Percentiles rank a stretch among this genome's conserved stretches.
phyloP scores from a whole-genome alignment of 2,888 invertebrate genomes.

The Dasypolia templi region DNA sequence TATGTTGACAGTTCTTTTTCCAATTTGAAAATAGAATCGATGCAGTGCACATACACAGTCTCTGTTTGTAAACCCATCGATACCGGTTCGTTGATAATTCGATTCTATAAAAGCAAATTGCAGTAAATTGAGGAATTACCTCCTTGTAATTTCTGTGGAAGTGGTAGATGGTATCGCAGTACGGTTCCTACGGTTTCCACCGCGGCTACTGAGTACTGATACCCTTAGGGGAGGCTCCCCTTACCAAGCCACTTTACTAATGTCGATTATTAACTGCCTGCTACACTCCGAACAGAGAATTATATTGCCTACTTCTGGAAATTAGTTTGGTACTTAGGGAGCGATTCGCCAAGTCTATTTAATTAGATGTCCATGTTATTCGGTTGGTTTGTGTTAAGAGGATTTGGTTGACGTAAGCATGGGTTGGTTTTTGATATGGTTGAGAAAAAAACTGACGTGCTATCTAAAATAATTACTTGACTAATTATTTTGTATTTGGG shows the following conservation, averaged over 20 bases:
- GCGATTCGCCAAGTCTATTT: conserved; percentile 59
- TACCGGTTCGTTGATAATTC: conserved; percentile 59
- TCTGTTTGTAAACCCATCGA: conserved; percentile 31
- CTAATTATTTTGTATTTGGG: not conserved
- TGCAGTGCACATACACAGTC: not conserved
- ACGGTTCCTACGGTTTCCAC: conserved; percentile 24
- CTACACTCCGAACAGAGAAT: conserved; percentile 62
- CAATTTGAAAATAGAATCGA: conserved; percentile 18
- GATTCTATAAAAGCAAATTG: conserved; percentile 77
- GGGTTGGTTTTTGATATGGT: conserved; percentile 5
- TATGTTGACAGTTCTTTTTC: not conserved
- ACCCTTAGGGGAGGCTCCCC: conserved; percentile 60
- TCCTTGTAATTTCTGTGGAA: conserved; percentile 74
- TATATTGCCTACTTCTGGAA: conserved; percentile 65
- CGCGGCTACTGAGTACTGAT: conserved; percentile 52
- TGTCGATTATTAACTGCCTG: conserved; percentile 68
- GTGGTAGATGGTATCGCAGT: conserved; percentile 74
- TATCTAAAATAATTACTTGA: not conserved
- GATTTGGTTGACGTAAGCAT: conserved; percentile 27
- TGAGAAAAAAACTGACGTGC: not conserved
- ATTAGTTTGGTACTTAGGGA: conserved; percentile 62
- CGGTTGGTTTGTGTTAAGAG: conserved; percentile 34
- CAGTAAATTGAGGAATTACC: conserved; percentile 77
- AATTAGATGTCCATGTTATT: conserved; percentile 56
- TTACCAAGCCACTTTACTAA: conserved; percentile 64